These are phyloP conservation scores for Acrobasis consociella DNA, from an alignment of 2,888 invertebrate species.

Conservation along the genomic window DNA sequence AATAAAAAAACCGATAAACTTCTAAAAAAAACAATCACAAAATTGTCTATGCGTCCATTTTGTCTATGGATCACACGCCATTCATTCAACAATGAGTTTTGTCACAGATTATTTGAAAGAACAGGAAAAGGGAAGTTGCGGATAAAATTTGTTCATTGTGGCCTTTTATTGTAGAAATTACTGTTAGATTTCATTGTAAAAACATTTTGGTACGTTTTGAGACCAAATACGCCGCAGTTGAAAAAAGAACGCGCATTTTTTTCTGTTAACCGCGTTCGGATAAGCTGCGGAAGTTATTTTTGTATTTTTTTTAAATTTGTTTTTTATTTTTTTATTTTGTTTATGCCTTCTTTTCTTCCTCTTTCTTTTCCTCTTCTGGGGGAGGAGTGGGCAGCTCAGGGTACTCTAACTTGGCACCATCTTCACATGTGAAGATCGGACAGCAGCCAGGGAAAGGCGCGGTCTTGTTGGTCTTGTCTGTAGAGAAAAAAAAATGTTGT, in stretches of 20 bases:
- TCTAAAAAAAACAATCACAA: constrained; percentile 57
- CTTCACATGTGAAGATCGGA: constrained; percentile 92
- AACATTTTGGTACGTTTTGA: constrained; percentile 51
- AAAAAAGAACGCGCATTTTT: constrained; percentile 30
- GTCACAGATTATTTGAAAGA: constrained; percentile 43
- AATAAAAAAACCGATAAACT: constrained; percentile 71
- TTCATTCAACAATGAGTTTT: constrained; percentile 27
- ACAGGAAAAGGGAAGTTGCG: constrained; percentile 65
- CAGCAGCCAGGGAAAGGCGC: constrained; percentile 94
- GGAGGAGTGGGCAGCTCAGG: constrained; percentile 87
- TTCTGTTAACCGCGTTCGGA: constrained; percentile 22
- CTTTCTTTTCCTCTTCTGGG: constrained; percentile 63
- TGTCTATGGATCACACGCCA: constrained; percentile 21
- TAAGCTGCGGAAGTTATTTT: constrained; percentile 24
- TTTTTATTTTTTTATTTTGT: constrained; percentile 28
- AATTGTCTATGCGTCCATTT: constrained; percentile 27
- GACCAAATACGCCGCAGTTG: constrained; percentile 47
- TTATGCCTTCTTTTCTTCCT: constrained; percentile 68
- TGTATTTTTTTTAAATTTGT: constrained; percentile 22
- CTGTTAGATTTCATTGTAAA: constrained; percentile 29
- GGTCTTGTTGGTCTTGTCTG: constrained; percentile 94
- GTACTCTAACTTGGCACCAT: constrained; percentile 92
- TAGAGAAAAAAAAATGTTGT: constrained; percentile 38
- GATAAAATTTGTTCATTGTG: constrained; percentile 40
- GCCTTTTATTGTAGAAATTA: constrained; percentile 24